These are phyloP conservation scores for Pleuronectes platessa DNA, from an alignment of 2,113 vertebrate species.

Conservation along the genomic window DNA sequence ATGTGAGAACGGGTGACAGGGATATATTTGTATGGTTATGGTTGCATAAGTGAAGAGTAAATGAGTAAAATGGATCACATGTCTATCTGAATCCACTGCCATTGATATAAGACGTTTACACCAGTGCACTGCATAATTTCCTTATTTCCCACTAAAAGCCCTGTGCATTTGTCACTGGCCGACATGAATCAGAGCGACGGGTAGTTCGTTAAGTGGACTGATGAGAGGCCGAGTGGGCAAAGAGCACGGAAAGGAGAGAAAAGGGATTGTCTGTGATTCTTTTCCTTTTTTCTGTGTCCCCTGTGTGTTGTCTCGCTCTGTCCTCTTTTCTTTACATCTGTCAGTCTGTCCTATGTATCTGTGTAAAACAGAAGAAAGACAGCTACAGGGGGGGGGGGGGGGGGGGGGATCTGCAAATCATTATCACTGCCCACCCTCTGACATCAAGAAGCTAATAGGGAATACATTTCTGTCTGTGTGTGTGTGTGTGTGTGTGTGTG, in stretches of 20 bases:
- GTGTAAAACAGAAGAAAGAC: constrained; percentile 46
- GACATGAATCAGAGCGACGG: constrained; percentile 60
- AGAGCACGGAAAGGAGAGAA: neutral
- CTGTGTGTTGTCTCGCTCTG: constrained; percentile 43
- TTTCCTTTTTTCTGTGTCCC: constrained; percentile 43
- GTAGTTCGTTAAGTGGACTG: constrained; percentile 32
- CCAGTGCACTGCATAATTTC: constrained; percentile 26
- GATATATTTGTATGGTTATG: neutral
- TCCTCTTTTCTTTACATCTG: constrained; percentile 29
- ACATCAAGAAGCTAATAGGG: constrained; percentile 51
- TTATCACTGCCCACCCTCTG: constrained; percentile 39
- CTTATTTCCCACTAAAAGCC: constrained; percentile 33
- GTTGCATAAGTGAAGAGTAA: neutral
- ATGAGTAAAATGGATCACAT: neutral
- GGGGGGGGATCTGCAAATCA: constrained; percentile 52
- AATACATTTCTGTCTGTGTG: constrained; percentile 2
- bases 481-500: no score
- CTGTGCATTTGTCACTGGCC: constrained; percentile 33
- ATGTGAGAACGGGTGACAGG: neutral
- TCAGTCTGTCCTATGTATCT: constrained; percentile 31
- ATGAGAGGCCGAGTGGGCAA: constrained; percentile 43
- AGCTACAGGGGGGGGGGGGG: neutral
- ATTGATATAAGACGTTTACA: constrained; percentile 32
- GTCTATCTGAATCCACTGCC: constrained; percentile 10
- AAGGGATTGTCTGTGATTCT: neutral